Conservation (phyloP, 30 jellyfish, hydroid and myxozoan genomes). For the Phacellophora camtschatica region DNA sequence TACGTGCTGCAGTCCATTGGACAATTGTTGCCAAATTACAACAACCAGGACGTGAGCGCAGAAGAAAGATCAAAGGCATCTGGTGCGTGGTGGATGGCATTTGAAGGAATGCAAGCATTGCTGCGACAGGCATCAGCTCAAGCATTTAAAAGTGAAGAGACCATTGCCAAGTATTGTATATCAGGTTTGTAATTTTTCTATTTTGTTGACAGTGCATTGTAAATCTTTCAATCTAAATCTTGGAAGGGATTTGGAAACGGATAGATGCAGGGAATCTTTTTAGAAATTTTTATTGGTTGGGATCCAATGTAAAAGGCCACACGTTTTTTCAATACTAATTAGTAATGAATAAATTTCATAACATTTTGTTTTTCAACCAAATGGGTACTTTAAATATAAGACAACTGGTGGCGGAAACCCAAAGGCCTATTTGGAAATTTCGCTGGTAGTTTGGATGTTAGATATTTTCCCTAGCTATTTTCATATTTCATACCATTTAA, state of each 20-base stretch:
- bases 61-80: conserved; percentile 78
- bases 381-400: no score
- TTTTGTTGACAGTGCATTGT: not conserved
- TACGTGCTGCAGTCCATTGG: conserved; percentile 74
- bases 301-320: no score
- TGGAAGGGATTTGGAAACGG: not conserved
- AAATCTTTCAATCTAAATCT: not conserved
- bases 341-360: no score
- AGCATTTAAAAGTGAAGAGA: conserved; percentile 14
- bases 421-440: no score
- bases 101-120: conserved; percentile 73
- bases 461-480: no score
- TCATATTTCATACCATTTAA: no score
- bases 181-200: conserved; percentile 56
- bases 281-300: no score
- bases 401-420: no score
- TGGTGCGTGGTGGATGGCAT: conserved; percentile 81
- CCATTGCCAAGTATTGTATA: conserved; percentile 39
- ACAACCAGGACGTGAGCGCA: conserved; percentile 50
- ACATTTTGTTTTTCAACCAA: no score
- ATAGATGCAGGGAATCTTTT: not conserved
- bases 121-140: conserved; percentile 73
- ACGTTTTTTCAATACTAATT: no score
- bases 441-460: no score
- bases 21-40: conserved; percentile 61